These are phyloP conservation scores for Lasioglossum baleicum DNA, from an alignment of 1,140 invertebrate species.

Conservation along the genomic window DNA sequence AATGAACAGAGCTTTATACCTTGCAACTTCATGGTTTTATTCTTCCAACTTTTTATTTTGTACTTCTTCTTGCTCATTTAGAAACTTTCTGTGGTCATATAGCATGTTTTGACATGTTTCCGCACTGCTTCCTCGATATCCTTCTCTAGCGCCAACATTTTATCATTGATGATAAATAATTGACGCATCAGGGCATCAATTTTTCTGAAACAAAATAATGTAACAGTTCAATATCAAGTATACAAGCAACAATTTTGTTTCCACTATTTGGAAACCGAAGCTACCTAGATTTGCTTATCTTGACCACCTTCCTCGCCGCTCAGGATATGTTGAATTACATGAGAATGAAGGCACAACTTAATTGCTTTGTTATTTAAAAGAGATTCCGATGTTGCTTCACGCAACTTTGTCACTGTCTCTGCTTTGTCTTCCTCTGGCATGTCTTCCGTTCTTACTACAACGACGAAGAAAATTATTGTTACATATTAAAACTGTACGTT, in stretches of 20 bases:
- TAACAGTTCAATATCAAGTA: background rate
- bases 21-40: conserved; percentile 60
- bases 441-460: conserved; percentile 18
- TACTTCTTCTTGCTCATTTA: conserved; percentile 59
- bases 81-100: conserved; percentile 58
- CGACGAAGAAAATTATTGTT: background rate
- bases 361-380: conserved; percentile 54
- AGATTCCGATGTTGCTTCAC: conserved; percentile 45
- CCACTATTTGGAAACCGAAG: no score
- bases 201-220: conserved; percentile 53
- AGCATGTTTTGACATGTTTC: conserved; percentile 51
- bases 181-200: conserved; percentile 37
- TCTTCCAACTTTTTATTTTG: conserved; percentile 61
- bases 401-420: conserved; percentile 35
- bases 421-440: background rate
- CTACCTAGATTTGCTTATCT: conserved; percentile 34
- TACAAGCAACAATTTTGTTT: background rate
- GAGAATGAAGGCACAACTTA: conserved; percentile 54
- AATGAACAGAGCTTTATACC: conserved; percentile 41
- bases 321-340: conserved; percentile 56
- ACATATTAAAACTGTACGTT: background rate
- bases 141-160: conserved; percentile 43
- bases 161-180: conserved; percentile 60
- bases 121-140: conserved; percentile 33
- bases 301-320: conserved; percentile 30